A percentile compares a stretch with the other conserved stretches of the same genome.
phyloP scores from a whole-genome alignment of 2,888 invertebrate species.

The Caenorhabditis becei region DNA sequence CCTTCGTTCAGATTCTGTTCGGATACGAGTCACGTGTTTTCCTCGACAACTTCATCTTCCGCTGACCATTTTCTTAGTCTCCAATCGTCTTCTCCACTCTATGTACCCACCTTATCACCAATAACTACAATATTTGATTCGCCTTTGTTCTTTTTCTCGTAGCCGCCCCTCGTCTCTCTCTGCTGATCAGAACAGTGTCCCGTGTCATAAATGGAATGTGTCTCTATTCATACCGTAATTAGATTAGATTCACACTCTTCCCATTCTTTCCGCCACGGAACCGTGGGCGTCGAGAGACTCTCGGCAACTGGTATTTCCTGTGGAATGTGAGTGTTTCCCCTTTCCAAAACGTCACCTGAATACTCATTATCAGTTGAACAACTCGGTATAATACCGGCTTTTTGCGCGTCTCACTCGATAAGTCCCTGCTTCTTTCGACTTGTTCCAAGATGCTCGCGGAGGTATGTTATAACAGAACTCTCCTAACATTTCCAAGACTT shows the following conservation, averaged over 20 bases:
- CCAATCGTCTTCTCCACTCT: neutral
- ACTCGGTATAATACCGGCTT: constrained; percentile 23
- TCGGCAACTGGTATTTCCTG: constrained; percentile 4
- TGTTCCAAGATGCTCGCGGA: neutral
- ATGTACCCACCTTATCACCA: constrained; percentile 25
- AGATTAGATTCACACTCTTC: neutral
- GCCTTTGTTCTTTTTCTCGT: constrained; percentile 21
- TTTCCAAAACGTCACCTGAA: constrained; percentile 20
- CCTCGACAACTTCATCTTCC: neutral
- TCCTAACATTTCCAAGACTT: neutral
- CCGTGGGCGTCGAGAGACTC: neutral
- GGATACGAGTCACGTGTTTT: neutral
- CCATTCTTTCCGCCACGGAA: constrained; percentile 7
- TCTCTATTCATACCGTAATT: constrained; percentile 18
- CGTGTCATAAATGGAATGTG: constrained; percentile 35
- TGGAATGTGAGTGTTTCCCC: constrained; percentile 2
- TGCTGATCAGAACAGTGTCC: constrained; percentile 17
- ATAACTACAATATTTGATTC: constrained; percentile 16
- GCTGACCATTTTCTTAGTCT: constrained; percentile 2
- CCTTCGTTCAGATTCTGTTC: neutral
- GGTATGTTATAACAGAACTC: neutral
- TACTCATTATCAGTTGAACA: constrained; percentile 26
- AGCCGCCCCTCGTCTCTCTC: neutral
- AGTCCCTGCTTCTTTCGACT: neutral
- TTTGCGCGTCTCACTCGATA: constrained; percentile 12